A percentile compares a stretch with the other conserved stretches of the same genome.
phyloP scores from a whole-genome alignment of 2,797 vertebrate species.

The Streptopelia turtur region DNA sequence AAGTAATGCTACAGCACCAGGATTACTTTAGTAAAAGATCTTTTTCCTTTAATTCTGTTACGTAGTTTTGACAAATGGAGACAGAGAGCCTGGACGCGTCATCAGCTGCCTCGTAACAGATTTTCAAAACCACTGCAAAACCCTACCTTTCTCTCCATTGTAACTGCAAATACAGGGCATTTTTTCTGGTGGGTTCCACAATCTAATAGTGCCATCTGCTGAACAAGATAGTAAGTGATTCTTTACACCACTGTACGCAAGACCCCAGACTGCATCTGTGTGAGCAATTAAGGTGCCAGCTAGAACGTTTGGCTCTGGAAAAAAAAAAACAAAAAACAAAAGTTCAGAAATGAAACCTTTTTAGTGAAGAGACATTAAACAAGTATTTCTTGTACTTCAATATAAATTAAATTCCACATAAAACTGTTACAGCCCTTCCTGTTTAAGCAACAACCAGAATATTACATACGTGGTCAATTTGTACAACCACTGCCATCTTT shows the following conservation, averaged over 20 bases:
- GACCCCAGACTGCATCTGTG: constrained; percentile 94
- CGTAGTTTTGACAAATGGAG: not conserved
- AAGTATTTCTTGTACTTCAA: not conserved
- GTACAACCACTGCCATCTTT: not conserved
- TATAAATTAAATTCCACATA: not conserved
- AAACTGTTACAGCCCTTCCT: not conserved
- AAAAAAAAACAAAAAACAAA: constrained; percentile 4
- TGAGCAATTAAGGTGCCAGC: constrained; percentile 92
- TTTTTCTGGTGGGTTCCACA: constrained; percentile 95
- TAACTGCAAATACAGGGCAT: constrained; percentile 93
- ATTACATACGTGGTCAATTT: not conserved
- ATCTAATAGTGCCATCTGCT: constrained; percentile 94
- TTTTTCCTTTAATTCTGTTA: not conserved
- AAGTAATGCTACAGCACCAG: not conserved
- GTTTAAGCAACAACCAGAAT: not conserved
- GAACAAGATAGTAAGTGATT: constrained; percentile 97
- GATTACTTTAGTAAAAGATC: not conserved
- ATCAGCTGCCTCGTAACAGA: not conserved
- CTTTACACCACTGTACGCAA: constrained; percentile 95
- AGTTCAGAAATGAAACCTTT: not conserved
- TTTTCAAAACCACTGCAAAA: not conserved
- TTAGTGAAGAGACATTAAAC: not conserved
- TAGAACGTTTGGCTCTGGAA: constrained; percentile 91
- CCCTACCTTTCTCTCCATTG: constrained; percentile 86
- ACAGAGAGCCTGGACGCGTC: not conserved